Conservation (phyloP, 2,888 invertebrate genomes). For the Andrena bicolor region DNA sequence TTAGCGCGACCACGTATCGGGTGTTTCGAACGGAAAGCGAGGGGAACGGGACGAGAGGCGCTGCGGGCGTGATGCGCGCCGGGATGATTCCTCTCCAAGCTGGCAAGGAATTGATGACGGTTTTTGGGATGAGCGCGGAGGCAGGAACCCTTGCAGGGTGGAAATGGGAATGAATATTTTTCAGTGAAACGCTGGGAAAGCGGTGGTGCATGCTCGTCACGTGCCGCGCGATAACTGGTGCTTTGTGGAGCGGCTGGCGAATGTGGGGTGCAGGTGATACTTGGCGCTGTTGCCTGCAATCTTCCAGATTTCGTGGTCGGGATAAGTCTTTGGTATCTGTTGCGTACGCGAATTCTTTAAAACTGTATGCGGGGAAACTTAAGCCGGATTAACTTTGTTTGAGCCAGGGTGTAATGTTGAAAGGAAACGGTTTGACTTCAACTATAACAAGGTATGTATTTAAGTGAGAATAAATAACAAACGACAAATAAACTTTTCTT, state of each 20-base stretch:
- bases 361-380: too few relatives aligned
- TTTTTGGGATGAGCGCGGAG: neutral
- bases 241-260: conserved; percentile 26
- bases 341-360: too few relatives aligned
- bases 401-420: too few relatives aligned
- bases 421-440: too few relatives aligned
- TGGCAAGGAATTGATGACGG: neutral
- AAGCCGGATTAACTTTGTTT: too few relatives aligned
- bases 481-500: too few relatives aligned
- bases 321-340: too few relatives aligned
- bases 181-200: neutral
- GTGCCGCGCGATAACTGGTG: conserved; percentile 40
- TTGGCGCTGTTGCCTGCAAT: conserved; percentile 24
- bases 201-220: conserved; percentile 41
- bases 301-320: conserved; percentile 21
- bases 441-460: too few relatives aligned
- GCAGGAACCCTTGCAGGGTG: neutral
- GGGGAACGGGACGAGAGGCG: neutral
- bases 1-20: conserved; percentile 74
- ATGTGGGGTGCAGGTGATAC: conserved; percentile 25
- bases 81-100: neutral
- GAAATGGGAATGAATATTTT: conserved; percentile 43
- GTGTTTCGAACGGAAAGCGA: conserved; percentile 58
- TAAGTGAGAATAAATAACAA: too few relatives aligned
- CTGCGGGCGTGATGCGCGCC: neutral